Evolutionary conservation across 2,113 vertebrate species (phyloP).

Genomic region (Ictidomys tridecemlineatus): DNA sequence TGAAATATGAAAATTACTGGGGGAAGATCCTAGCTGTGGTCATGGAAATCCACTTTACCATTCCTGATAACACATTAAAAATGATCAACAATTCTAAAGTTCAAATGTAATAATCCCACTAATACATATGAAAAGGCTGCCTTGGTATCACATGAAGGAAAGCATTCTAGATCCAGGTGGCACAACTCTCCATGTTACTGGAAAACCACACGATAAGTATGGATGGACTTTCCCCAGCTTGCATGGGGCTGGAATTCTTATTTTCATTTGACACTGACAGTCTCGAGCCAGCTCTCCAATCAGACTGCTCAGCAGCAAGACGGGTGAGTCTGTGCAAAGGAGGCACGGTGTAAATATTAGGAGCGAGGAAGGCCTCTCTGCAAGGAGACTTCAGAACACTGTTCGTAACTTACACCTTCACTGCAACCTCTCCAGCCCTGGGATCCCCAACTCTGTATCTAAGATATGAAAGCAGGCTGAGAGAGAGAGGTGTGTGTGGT

Average conservation of each 20-base stretch:
- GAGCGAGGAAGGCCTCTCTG: background rate
- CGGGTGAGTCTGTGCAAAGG: background rate
- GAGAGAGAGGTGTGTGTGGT: accelerated
- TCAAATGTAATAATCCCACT: background rate
- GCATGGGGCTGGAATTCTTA: background rate
- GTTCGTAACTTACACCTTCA: background rate
- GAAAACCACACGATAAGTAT: background rate
- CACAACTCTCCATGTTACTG: accelerated
- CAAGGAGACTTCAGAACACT: accelerated
- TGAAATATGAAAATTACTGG: conserved; percentile 83
- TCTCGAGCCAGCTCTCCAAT: background rate
- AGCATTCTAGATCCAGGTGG: background rate
- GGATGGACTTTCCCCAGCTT: background rate
- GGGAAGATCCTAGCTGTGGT: conserved; percentile 68
- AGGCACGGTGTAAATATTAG: background rate
- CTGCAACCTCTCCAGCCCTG: background rate
- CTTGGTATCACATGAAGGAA: accelerated
- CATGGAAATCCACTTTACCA: conserved; percentile 63
- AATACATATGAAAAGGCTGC: accelerated
- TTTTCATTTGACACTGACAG: background rate
- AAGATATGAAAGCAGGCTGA: background rate
- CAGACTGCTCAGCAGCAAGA: background rate
- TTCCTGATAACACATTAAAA: conserved; percentile 74
- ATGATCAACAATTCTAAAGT: conserved; percentile 62
- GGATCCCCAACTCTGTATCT: accelerated